A percentile compares a stretch with the other conserved stretches of the same genome.
Evolutionary conservation across 2,113 vertebrate species (phyloP).

Genomic region (Micromys minutus): DNA sequence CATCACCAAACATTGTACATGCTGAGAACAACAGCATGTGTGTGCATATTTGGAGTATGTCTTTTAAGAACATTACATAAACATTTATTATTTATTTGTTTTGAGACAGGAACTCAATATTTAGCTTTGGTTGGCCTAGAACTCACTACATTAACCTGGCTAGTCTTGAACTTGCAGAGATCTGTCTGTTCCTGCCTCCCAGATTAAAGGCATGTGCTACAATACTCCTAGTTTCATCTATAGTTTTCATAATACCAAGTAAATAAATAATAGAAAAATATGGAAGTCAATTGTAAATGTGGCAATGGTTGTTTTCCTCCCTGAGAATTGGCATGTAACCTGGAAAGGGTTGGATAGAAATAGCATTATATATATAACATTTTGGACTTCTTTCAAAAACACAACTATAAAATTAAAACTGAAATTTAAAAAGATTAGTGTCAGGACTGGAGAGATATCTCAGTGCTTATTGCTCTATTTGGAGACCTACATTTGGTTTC

Average conservation of each 20-base stretch:
- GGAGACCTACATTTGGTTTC: background rate
- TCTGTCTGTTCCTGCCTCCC: background rate
- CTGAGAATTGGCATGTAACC: background rate
- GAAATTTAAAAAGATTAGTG: background rate
- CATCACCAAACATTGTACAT: background rate
- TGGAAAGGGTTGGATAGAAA: background rate
- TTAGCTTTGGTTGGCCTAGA: background rate
- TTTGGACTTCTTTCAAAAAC: background rate
- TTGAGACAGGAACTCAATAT: background rate
- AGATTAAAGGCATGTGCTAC: background rate
- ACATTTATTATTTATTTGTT: background rate
- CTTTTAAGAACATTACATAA: background rate
- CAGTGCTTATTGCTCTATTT: background rate
- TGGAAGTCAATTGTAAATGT: background rate
- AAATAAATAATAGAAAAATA: background rate
- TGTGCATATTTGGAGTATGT: background rate
- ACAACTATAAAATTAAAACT: background rate
- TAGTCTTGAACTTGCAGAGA: background rate
- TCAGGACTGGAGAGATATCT: background rate
- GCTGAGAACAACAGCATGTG: background rate
- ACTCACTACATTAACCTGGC: background rate
- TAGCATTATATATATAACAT: background rate
- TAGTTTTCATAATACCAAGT: background rate
- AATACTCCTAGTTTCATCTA: background rate
- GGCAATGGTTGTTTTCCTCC: background rate